phyloP scores from a whole-genome alignment of 2,797 vertebrate species.

The Sebastes itinus region DNA sequence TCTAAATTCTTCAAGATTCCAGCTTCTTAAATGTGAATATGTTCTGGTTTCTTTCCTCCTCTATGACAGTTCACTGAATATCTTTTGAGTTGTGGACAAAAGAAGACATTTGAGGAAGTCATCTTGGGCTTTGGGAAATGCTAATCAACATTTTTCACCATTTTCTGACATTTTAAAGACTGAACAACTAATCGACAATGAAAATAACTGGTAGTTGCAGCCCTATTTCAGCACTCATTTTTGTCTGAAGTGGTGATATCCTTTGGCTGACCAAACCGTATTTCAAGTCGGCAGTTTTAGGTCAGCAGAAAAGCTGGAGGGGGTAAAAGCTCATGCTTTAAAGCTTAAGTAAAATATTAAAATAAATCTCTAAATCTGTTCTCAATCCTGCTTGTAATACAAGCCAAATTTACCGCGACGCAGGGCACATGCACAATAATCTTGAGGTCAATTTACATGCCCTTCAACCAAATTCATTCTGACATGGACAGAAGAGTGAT shows the following conservation, averaged over 20 bases:
- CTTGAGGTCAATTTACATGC: constrained; percentile 25
- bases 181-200: too few relatives aligned
- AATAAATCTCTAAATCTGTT: constrained; percentile 74
- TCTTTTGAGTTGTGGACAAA: too few relatives aligned
- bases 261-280: not conserved
- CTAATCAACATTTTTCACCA: too few relatives aligned
- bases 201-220: too few relatives aligned
- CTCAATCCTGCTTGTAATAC: constrained; percentile 62
- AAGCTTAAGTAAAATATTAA: constrained; percentile 69
- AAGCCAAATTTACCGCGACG: constrained; percentile 22
- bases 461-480: constrained; percentile 2
- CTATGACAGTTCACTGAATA: too few relatives aligned
- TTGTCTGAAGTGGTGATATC: not conserved
- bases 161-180: too few relatives aligned
- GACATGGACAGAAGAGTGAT: constrained; percentile 1
- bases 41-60: too few relatives aligned
- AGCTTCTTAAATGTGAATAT: too few relatives aligned
- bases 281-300: constrained; percentile 36
- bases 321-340: constrained; percentile 42
- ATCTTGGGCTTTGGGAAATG: too few relatives aligned
- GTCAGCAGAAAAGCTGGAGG: constrained; percentile 47
- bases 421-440: not conserved
- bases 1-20: too few relatives aligned
- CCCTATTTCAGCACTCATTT: not conserved
- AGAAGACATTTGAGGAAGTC: too few relatives aligned